Percentiles rank a stretch among this genome's conserved stretches.
phyloP scores from a whole-genome alignment of 30 jellyfish, hydroid and myxozoan genomes.

The Catostylus mosaicus region DNA sequence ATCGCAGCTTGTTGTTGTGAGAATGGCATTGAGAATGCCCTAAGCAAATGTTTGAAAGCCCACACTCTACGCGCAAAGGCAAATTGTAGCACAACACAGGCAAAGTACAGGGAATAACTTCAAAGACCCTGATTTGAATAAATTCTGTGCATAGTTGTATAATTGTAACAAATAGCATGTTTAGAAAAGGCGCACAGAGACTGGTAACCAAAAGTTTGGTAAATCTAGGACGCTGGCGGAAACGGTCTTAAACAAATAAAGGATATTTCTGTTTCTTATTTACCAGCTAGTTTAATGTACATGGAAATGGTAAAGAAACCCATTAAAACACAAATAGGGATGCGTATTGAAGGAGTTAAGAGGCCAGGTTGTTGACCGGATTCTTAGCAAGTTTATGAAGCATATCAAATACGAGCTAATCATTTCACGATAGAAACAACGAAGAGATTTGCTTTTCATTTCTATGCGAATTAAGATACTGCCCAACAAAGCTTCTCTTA shows the following conservation, averaged over 20 bases:
- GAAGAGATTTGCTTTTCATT: background rate
- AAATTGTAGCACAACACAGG: background rate
- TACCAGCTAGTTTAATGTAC: background rate
- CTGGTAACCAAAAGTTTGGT: background rate
- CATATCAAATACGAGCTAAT: slow-evolving; percentile 38
- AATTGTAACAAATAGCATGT: background rate
- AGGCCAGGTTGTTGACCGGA: background rate
- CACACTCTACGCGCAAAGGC: background rate
- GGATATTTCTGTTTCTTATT: background rate
- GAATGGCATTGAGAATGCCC: too few species aligned
- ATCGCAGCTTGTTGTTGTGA: too few species aligned
- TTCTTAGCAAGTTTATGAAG: slow-evolving; percentile 31
- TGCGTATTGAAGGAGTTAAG: background rate
- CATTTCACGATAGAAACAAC: slow-evolving; percentile 14
- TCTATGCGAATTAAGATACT: background rate
- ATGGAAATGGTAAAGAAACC: background rate
- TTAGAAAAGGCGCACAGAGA: background rate
- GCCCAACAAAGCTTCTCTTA: background rate
- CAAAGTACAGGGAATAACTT: too few species aligned
- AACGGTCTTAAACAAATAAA: slow-evolving; percentile 6
- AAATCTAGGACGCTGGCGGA: slow-evolving; percentile 9
- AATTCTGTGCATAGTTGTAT: background rate
- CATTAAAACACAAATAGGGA: background rate
- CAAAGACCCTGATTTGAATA: too few species aligned
- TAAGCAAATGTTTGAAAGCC: background rate